A percentile compares a stretch with the other conserved stretches of the same genome.
Evolutionary conservation across 2,888 invertebrate genomes (phyloP).

Genomic region (Ischnus inquisitorius): DNA sequence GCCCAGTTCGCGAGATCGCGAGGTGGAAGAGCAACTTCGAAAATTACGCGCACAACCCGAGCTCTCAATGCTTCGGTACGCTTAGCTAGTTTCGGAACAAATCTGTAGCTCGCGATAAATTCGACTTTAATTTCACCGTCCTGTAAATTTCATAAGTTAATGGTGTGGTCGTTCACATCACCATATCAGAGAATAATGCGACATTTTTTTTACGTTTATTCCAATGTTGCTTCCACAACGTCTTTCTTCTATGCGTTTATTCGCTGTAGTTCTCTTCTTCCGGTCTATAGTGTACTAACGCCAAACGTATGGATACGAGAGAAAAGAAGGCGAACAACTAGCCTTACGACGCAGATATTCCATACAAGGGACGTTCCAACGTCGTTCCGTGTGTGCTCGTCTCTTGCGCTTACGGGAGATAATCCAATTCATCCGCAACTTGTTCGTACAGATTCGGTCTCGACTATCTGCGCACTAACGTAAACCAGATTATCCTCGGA

Average conservation of each 20-base stretch:
- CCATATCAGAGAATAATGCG: constrained; percentile 84
- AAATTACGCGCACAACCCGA: not conserved
- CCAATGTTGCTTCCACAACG: constrained; percentile 7
- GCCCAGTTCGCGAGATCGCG: constrained; percentile 66
- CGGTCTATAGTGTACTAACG: constrained; percentile 48
- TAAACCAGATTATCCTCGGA: not conserved
- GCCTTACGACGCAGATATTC: constrained; percentile 71
- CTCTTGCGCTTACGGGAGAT: constrained; percentile 30
- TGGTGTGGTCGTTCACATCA: constrained; percentile 78
- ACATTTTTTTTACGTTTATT: constrained; percentile 75
- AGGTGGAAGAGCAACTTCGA: constrained; percentile 70
- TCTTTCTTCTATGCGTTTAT: constrained; percentile 51
- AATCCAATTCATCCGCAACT: constrained; percentile 1
- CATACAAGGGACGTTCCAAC: constrained; percentile 70
- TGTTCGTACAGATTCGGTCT: not conserved
- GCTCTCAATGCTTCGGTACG: not conserved
- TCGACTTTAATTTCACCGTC: not conserved
- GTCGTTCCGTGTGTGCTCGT: constrained; percentile 47
- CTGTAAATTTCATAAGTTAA: constrained; percentile 79
- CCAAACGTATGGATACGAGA: constrained; percentile 15
- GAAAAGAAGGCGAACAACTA: constrained; percentile 46
- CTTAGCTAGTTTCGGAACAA: not conserved
- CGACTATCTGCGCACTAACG: not conserved
- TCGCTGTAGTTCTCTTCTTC: constrained; percentile 49
- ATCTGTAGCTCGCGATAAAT: not conserved